These are phyloP conservation scores for Atta texana DNA, from an alignment of 1,140 invertebrate genomes.

Conservation along the genomic window DNA sequence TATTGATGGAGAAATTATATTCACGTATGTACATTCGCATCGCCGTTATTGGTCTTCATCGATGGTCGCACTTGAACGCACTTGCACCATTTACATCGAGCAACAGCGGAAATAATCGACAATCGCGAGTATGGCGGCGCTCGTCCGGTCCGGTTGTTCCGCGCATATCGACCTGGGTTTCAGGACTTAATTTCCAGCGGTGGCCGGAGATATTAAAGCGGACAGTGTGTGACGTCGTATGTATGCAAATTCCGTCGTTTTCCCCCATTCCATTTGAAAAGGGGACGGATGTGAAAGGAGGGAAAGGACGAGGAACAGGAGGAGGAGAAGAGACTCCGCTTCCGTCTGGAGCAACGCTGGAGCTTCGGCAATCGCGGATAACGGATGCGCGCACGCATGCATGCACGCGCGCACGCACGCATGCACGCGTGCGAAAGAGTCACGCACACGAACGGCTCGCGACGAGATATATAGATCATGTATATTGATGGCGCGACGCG, in stretches of 20 bases:
- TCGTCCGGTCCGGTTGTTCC: constrained; percentile 68
- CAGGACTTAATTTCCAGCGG: constrained; percentile 83
- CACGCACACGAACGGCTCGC: constrained; percentile 40
- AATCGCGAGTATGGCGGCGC: constrained; percentile 63
- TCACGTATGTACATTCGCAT: constrained; percentile 50
- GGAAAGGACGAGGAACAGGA: not conserved
- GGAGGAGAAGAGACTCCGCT: constrained; percentile 59
- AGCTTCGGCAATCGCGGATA: constrained; percentile 81
- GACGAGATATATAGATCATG: constrained; percentile 81
- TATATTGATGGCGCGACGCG: constrained; percentile 80
- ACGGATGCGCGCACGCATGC: constrained; percentile 70
- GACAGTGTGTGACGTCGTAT: constrained; percentile 84
- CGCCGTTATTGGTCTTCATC: constrained; percentile 42
- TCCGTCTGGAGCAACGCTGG: constrained; percentile 80
- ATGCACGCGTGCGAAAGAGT: constrained; percentile 52
- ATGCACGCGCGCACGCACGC: constrained; percentile 40
- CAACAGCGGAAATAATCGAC: constrained; percentile 67
- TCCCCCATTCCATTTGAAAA: constrained; percentile 62
- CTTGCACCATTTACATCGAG: constrained; percentile 59
- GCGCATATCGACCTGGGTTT: constrained; percentile 68
- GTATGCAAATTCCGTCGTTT: constrained; percentile 83
- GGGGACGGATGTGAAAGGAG: constrained; percentile 49
- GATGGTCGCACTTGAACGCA: constrained; percentile 48
- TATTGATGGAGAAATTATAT: constrained; percentile 27
- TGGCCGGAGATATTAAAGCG: constrained; percentile 83